Conservation (phyloP, 2,888 invertebrate genomes). For the Drosophila helvetica region DNA sequence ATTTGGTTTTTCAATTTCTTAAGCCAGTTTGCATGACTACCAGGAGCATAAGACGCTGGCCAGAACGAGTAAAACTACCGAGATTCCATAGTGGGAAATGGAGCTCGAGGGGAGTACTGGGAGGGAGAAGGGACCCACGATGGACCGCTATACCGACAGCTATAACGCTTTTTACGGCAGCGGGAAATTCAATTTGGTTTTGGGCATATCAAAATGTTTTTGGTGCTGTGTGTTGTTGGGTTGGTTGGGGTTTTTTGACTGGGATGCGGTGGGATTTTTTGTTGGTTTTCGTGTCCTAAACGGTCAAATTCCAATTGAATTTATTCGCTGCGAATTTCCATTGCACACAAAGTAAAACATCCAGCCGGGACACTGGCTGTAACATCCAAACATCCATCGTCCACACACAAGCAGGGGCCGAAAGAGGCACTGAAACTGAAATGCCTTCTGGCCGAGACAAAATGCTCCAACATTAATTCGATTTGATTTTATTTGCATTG, state of each 20-base stretch:
- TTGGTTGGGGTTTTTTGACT: constrained; percentile 33
- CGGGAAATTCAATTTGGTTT: constrained; percentile 72
- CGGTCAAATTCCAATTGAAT: constrained; percentile 72
- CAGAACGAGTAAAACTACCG: constrained; percentile 40
- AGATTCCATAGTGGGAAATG: constrained; percentile 34
- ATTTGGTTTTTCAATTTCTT: constrained; percentile 77
- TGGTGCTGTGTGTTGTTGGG: constrained; percentile 33
- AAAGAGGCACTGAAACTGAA: constrained; percentile 33
- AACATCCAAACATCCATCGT: background rate
- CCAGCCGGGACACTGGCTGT: constrained; percentile 36
- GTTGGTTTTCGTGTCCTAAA: constrained; percentile 54
- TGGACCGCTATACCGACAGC: constrained; percentile 23
- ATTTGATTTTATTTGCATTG: constrained; percentile 79
- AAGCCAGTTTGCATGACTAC: constrained; percentile 71
- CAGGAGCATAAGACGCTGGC: constrained; percentile 55
- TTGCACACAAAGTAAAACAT: constrained; percentile 70
- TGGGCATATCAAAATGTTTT: constrained; percentile 78
- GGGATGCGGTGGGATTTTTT: constrained; percentile 7
- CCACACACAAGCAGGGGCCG: background rate
- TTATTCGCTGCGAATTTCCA: constrained; percentile 76
- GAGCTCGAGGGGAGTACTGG: background rate
- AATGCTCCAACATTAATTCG: constrained; percentile 67
- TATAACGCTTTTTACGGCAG: constrained; percentile 58
- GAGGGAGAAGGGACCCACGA: background rate
- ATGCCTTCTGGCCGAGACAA: constrained; percentile 34